Evolutionary conservation across 1,140 invertebrate genomes (phyloP), one percentile per base, ranked within the genome.

Genomic region (Solen grandis): DNA sequence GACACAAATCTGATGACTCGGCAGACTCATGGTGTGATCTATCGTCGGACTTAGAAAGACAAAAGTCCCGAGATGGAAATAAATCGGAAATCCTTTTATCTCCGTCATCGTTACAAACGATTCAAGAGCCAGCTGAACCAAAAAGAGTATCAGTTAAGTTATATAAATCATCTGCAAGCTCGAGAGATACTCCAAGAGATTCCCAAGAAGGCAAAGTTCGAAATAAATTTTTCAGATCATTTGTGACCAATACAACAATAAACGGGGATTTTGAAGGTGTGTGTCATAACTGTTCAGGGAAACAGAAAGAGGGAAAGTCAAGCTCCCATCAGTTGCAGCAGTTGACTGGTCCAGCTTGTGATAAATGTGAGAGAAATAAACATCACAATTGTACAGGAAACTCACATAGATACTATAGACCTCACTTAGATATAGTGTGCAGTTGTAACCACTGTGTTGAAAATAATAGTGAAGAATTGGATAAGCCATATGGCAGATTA

Each of bases 1-100:
- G 16, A 29, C 8, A 55, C n/a, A 29, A 55, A 19, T 82, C 85
- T 65, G 83, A 85, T 25, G 85, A 87, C 50, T 72, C 87, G 16
- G 54, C 82, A 54, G 84, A 86, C 66, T 87, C 84, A 14, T 86
- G 86, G 86, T 85, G 82, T 50, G 87, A 87, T 63, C 27, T 69
- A 33, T 60, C 38, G 29, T 19, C 55, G 22, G 83, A 75, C 5
- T 33, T 54, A 29, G 50, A 59, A 38, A 50, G 52, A 59, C n/a
- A n/a, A n/a, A n/a, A n/a, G n/a, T 50, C 33, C 46, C 65, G 27
- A 38, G 35, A 38, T 72, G 77, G 66, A 41, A 57, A 35, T 8
- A 46, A 70, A 41, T 57, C 50, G 35, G 72, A 81, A 38, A 22
- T 73, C 10, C 35, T 79, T 25, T 62, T 84, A 0, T 72, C 55